phyloP scores from a whole-genome alignment of 2,113 vertebrate genomes.

The Bostrychus sinensis region DNA sequence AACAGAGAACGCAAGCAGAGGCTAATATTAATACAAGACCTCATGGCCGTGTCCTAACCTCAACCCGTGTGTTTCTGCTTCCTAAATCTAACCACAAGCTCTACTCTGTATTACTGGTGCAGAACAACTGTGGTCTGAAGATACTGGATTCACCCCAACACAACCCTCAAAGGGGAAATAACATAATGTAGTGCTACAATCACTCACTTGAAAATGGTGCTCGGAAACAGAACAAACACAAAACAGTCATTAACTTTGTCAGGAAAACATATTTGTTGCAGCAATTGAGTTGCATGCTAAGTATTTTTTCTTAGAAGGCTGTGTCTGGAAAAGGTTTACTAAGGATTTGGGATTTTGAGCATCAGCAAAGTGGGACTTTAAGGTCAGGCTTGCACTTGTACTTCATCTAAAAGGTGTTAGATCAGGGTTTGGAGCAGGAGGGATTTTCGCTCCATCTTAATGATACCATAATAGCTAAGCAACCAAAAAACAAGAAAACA shows the following conservation, averaged over 20 bases:
- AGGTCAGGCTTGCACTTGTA: background rate
- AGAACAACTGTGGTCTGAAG: background rate
- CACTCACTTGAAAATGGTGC: background rate
- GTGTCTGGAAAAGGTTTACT: background rate
- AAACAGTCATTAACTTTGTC: background rate
- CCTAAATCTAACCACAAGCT: background rate
- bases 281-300: background rate
- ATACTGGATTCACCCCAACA: background rate
- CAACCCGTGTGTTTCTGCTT: background rate
- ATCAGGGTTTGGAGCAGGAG: background rate
- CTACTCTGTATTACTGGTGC: background rate
- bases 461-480: background rate
- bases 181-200: background rate
- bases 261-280: background rate
- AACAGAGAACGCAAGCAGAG: background rate
- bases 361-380: background rate
- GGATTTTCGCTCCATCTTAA: background rate
- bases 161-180: background rate
- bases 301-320: no score
- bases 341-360: background rate
- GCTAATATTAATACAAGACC: background rate
- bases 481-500: background rate
- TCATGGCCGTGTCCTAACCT: background rate
- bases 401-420: background rate
- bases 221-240: background rate